Evolutionary conservation across 2,797 vertebrate species (phyloP), one percentile per base, ranked within the genome.

Genomic region (Acridotheres tristis): DNA sequence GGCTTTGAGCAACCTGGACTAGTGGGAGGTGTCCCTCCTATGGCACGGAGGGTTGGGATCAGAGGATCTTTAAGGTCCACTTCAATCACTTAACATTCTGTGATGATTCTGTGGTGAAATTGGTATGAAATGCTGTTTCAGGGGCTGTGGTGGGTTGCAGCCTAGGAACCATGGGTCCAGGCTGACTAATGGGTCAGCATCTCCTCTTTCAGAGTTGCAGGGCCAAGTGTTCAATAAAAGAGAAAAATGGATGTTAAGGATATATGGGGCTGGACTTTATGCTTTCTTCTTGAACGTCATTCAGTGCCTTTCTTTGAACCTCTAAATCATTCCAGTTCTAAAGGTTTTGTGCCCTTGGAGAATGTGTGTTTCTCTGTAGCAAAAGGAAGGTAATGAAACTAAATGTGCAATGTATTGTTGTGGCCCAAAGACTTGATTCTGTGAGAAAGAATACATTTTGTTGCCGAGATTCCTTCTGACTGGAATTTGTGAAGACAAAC

Each of bases 1-100:
- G 67, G 36, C 67, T n/a, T 43, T 54, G 51, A 58, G 51, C 67
- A 72, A 9, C 66, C 43, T 71, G 57, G 1, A 18, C 14, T n/a
- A 32, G 51, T 43, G 51, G 27, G 36, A 72, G 19, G 12, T 42
- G 42, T 65, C 23, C 32, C 36, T 50, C 3, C 26, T 15, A 4
- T 57, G 75, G n/a, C 51, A 23, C 0, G 0, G 43, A 1, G 29
- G 2, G 1, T 1, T 67, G 69, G 25, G 15, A 22, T 7, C 1
- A 32, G 22, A 8, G 34, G 17, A 32, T 2, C 30, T 74, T 81
- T 22, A 27, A 47, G 42, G 48, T 48, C 23, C 26, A 27, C 2
- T 61, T 3, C 16, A 81, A 7, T 26, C 8, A 18, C 18, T 74
- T 34, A 34, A 42, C 12, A 47, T 34, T 59, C 67, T 45, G 0